These are phyloP conservation scores for Cepphus grylle DNA, from an alignment of 2,113 vertebrate species.

Conservation along the genomic window DNA sequence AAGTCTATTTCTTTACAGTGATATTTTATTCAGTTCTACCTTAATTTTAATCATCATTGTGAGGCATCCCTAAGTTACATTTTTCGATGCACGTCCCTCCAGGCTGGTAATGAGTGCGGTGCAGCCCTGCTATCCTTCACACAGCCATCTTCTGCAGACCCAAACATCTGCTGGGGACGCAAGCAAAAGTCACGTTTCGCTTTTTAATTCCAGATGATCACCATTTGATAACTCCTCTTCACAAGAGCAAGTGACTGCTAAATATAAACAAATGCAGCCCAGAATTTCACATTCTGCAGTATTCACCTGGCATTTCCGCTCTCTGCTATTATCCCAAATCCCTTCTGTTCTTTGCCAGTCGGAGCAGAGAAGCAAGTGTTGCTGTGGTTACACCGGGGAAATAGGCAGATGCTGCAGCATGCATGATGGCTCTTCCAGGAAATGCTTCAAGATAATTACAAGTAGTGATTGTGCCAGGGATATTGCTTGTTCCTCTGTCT, in stretches of 20 bases:
- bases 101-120: background rate
- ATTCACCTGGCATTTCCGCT: background rate
- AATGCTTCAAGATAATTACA: background rate
- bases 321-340: background rate
- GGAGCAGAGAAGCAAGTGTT: background rate
- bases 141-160: background rate
- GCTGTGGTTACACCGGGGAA: background rate
- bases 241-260: background rate
- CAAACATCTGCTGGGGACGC: background rate
- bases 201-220: background rate
- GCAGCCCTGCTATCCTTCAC: background rate
- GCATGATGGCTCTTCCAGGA: background rate
- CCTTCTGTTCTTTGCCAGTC: background rate
- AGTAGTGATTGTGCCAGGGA: background rate
- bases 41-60: background rate
- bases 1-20: background rate
- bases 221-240: background rate
- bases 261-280: background rate
- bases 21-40: background rate
- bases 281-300: background rate
- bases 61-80: background rate
- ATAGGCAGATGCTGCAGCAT: background rate
- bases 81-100: background rate
- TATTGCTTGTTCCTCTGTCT: background rate
- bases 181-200: background rate